Base-by-base conservation (phyloP, 2,797 vertebrate genomes). In the Diplodus sargus region DNA sequence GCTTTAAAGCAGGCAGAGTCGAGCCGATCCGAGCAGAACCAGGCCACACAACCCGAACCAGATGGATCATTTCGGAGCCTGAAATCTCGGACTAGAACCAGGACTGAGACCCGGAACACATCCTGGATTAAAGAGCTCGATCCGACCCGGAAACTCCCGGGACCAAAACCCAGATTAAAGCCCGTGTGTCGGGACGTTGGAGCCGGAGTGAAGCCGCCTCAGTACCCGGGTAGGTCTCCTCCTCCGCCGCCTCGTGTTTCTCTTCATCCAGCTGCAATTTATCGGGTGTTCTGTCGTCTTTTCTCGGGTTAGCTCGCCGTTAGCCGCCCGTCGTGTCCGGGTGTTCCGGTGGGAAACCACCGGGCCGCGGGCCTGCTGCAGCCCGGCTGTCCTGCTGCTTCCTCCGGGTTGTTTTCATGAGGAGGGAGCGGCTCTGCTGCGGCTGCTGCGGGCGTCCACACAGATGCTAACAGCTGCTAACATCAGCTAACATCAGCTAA, bases 401-500 rank as follows among this genome's bases (percentile, higher is more conserved):
- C 71, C 84, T 39, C 61, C 70, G 78, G 87, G 59, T 85, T 90
- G 88, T 87, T 89, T 85, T 89, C 67, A 86, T 78, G 79, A 63
- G 82, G 70, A 87, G 88, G 89, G 85, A 89, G 91, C 79, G 91
- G 89, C 85, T 79, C 66, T 39, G 17, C 61, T 18, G 45, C 58
- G 23, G 17, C 67, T 34, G 10, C 69, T 23, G 7, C 61, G 14
- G 28, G 28, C 28, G 28, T 30, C 28, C 28, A 30, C 28, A 30
- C 28, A 30, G 28, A 3, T 30, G 28, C 28, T 30, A 30, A 30
- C 28, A 30, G 28, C 28, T 30, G 28, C 28, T 30, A 30, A 3
- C 28, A 30, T 30, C 28, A 2, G 25, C 25, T 25, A 25, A 25
- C 25, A 25, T 2, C 25, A 2, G 25, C 25, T 25, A 25, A 25